Evolutionary conservation across 2,113 vertebrate species (phyloP).

Genomic region (Asarcornis scutulata): DNA sequence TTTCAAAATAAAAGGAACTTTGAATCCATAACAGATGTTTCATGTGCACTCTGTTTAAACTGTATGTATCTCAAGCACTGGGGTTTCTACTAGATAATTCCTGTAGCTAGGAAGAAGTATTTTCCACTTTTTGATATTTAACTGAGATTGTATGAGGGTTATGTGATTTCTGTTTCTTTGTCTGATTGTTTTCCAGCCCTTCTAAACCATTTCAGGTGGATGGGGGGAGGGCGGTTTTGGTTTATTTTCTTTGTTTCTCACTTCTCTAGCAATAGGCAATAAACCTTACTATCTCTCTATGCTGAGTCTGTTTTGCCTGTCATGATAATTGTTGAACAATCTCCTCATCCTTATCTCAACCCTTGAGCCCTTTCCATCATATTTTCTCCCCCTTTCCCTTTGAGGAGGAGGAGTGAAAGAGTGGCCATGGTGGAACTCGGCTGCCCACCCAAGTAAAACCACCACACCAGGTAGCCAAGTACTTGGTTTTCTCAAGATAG

Average conservation of each 20-base stretch:
- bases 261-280: too few relatives aligned
- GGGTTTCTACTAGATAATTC: neutral
- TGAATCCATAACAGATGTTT: neutral
- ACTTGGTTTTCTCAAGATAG: neutral
- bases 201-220: neutral
- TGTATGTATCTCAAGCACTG: neutral
- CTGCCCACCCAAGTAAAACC: too few relatives aligned
- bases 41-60: neutral
- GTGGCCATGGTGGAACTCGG: too few relatives aligned
- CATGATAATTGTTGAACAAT: too few relatives aligned
- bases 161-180: neutral
- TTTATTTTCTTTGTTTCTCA: too few relatives aligned
- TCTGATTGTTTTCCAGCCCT: neutral
- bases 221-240: too few relatives aligned
- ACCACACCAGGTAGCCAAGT: neutral
- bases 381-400: too few relatives aligned
- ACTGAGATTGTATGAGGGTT: neutral
- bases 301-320: too few relatives aligned
- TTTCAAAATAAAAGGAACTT: neutral
- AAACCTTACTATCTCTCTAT: too few relatives aligned
- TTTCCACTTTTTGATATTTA: neutral
- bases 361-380: too few relatives aligned
- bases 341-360: too few relatives aligned
- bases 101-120: neutral
- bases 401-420: too few relatives aligned